Evolutionary conservation across 2,888 invertebrate genomes (phyloP).

Genomic region (Metacarcinus magister): DNA sequence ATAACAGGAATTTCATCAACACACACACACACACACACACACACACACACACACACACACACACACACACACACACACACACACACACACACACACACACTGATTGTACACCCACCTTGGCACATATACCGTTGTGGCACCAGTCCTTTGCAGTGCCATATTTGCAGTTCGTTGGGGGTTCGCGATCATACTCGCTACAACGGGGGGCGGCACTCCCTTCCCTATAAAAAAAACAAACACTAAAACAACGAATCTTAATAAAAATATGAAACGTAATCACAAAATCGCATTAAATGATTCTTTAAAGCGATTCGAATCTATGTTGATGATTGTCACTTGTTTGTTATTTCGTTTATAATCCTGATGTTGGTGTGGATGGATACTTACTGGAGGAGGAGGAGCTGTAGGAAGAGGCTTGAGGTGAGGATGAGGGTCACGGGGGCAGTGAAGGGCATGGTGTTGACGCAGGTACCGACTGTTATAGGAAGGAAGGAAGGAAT

Average conservation of each 20-base stretch:
- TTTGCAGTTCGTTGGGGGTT: constrained; percentile 32
- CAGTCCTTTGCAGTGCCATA: constrained; percentile 55
- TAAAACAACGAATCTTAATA: background rate
- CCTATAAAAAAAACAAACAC: background rate
- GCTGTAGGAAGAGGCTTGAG: background rate
- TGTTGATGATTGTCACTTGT: background rate
- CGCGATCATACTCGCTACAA: background rate
- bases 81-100: background rate
- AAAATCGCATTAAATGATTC: background rate
- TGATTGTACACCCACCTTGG: constrained; percentile 49
- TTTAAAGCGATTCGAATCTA: no score
- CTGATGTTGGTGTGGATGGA: background rate
- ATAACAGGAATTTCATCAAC: background rate
- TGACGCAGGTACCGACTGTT: background rate
- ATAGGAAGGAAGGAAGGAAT: background rate
- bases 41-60: background rate
- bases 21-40: background rate
- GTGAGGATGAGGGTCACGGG: background rate
- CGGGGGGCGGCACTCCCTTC: constrained; percentile 55
- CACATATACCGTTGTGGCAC: constrained; percentile 55
- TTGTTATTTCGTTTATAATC: background rate
- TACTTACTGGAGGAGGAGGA: background rate
- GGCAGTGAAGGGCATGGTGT: background rate
- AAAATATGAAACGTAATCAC: background rate
- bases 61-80: constrained; percentile 18